Evolutionary conservation across 2,888 invertebrate genomes (phyloP).

Genomic region (Sycophila texana): DNA sequence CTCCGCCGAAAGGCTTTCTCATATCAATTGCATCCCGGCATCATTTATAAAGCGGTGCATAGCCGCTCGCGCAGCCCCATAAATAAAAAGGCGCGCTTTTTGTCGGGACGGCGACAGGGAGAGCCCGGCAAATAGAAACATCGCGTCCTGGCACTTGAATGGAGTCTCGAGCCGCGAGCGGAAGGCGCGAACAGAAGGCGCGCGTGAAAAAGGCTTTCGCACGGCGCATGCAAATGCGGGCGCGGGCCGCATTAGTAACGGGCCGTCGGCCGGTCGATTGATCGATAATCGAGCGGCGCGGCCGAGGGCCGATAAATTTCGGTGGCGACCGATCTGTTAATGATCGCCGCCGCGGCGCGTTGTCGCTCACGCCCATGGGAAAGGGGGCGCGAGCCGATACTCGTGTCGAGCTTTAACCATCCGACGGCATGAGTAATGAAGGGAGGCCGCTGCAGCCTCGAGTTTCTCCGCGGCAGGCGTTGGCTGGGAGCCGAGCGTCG

Average conservation of each 20-base stretch:
- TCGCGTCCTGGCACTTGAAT: conserved; percentile 51
- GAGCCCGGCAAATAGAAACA: conserved; percentile 38
- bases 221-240: conserved; percentile 58
- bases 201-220: neutral
- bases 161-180: conserved; percentile 27
- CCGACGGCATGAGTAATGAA: conserved; percentile 45
- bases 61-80: neutral
- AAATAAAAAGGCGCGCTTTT: conserved; percentile 19
- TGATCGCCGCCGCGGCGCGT: conserved; percentile 29
- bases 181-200: conserved; percentile 7
- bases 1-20: conserved; percentile 6
- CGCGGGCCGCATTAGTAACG: conserved; percentile 57
- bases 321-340: conserved; percentile 43
- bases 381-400: conserved; percentile 22
- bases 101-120: neutral
- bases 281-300: conserved; percentile 53
- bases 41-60: conserved; percentile 37
- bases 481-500: neutral
- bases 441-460: conserved; percentile 18
- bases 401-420: conserved; percentile 29
- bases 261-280: conserved; percentile 55
- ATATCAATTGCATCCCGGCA: conserved; percentile 32
- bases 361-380: conserved; percentile 5
- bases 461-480: neutral
- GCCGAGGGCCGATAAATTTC: conserved; percentile 45